Percentiles rank a stretch among this genome's conserved stretches.
phyloP scores from a whole-genome alignment of 2,113 vertebrate genomes.

The Phylloscopus trochilus region DNA sequence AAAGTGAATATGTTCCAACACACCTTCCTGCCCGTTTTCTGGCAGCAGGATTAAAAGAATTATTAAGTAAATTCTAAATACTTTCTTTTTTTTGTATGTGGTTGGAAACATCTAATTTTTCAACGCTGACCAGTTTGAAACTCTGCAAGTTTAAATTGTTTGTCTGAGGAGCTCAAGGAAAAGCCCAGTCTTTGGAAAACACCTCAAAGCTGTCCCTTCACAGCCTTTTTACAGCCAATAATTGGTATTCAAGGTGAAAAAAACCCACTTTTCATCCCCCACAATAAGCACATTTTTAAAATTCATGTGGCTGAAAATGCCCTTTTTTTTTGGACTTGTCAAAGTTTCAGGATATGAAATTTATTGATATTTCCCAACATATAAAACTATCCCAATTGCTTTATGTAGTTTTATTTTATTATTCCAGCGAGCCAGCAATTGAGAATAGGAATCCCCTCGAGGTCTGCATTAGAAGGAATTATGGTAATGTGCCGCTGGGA shows the following conservation, averaged over 20 bases:
- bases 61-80: not conserved
- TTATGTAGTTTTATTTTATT: not conserved
- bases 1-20: not conserved
- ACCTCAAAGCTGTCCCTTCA: not conserved
- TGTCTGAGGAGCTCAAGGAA: not conserved
- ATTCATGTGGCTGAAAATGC: not conserved
- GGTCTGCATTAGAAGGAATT: not conserved
- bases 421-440: not conserved
- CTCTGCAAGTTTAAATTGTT: not conserved
- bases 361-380: not conserved
- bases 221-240: not conserved
- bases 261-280: not conserved
- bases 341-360: not conserved
- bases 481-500: not conserved
- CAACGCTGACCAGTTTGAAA: not conserved
- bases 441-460: rapidly evolving
- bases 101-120: not conserved
- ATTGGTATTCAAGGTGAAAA: not conserved
- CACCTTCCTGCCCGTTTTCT: not conserved
- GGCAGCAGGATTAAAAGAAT: not conserved
- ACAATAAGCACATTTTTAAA: not conserved
- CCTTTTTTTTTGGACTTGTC: not conserved
- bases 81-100: not conserved
- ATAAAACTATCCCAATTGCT: not conserved
- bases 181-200: not conserved